Evolutionary conservation across 2,797 vertebrate genomes (phyloP).

Genomic region (Sternarchorhynchus goeldii): DNA sequence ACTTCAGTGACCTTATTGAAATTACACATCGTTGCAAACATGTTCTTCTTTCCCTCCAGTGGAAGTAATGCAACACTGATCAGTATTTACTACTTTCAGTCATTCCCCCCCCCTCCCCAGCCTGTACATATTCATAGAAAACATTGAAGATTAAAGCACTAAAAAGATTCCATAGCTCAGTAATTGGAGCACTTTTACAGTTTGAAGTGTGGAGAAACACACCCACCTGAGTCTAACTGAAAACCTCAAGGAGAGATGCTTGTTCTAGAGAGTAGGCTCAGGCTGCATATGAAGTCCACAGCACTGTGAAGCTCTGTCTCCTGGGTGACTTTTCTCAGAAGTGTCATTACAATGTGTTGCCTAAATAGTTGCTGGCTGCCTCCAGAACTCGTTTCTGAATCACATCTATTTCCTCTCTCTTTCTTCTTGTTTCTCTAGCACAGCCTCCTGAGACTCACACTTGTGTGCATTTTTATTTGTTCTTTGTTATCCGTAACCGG

Average conservation of each 20-base stretch:
- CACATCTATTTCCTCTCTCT: neutral
- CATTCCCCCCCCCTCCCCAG: constrained; percentile 15
- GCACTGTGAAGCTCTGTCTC: constrained; percentile 18
- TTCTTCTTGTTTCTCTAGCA: constrained; percentile 4
- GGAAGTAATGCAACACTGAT: constrained; percentile 13
- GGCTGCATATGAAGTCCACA: constrained; percentile 19
- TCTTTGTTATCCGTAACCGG: no score
- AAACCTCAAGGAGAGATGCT: constrained; percentile 13
- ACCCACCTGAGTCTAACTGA: constrained; percentile 19
- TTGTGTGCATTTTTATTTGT: no score
- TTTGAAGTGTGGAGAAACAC: constrained; percentile 12
- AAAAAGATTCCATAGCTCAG: constrained; percentile 6
- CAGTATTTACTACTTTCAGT: neutral
- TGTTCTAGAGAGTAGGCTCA: neutral
- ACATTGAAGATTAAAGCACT: constrained; percentile 20
- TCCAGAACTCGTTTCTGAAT: constrained; percentile 16
- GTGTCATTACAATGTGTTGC: constrained; percentile 1
- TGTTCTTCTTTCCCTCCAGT: neutral
- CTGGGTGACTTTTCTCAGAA: constrained; percentile 16
- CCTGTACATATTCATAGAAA: constrained; percentile 7
- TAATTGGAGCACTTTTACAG: constrained; percentile 38
- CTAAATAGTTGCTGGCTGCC: constrained; percentile 21
- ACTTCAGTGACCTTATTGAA: neutral
- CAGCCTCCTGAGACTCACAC: no score
- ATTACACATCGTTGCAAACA: constrained; percentile 2